Conservation (phyloP, 2,888 invertebrate species). For the Andricus quercusramuli region DNA sequence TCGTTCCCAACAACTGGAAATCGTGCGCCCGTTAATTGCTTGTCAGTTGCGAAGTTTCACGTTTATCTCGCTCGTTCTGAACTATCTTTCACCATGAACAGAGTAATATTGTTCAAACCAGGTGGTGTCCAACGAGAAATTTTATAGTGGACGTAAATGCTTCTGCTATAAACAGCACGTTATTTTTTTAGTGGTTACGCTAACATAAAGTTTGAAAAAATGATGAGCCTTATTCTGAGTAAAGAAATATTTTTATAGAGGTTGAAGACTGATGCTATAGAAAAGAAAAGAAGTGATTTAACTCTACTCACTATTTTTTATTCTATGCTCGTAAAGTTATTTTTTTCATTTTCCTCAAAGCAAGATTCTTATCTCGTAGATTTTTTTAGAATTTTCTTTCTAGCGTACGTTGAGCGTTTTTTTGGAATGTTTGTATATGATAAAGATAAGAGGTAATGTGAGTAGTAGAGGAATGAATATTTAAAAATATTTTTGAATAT, state of each 20-base stretch:
- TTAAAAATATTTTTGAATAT: not conserved
- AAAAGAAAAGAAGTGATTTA: conserved; percentile 26
- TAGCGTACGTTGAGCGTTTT: not conserved
- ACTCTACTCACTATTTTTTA: conserved; percentile 7
- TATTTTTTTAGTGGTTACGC: conserved; percentile 30
- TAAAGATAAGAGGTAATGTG: not conserved
- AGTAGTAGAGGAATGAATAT: too few species aligned
- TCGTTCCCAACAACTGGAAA: conserved; percentile 3
- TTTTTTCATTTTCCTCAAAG: not conserved
- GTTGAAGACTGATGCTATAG: not conserved
- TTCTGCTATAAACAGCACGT: conserved; percentile 1
- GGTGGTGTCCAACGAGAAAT: conserved; percentile 24
- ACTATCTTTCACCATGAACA: conserved; percentile 23
- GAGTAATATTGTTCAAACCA: conserved; percentile 17
- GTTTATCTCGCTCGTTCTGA: conserved; percentile 22
- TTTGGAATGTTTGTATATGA: not conserved
- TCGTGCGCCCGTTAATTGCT: conserved; percentile 20
- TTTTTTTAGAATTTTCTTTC: not conserved
- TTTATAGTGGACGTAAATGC: conserved; percentile 27
- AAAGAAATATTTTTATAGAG: conserved; percentile 30
- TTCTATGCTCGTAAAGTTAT: not conserved
- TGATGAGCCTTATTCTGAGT: conserved; percentile 4
- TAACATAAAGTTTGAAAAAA: conserved; percentile 18
- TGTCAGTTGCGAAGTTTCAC: conserved; percentile 22
- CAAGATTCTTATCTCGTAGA: not conserved